A percentile compares a stretch with the other conserved stretches of the same genome.
Conservation (phyloP, 2,888 invertebrate species). For the Microdon myrmicae region DNA sequence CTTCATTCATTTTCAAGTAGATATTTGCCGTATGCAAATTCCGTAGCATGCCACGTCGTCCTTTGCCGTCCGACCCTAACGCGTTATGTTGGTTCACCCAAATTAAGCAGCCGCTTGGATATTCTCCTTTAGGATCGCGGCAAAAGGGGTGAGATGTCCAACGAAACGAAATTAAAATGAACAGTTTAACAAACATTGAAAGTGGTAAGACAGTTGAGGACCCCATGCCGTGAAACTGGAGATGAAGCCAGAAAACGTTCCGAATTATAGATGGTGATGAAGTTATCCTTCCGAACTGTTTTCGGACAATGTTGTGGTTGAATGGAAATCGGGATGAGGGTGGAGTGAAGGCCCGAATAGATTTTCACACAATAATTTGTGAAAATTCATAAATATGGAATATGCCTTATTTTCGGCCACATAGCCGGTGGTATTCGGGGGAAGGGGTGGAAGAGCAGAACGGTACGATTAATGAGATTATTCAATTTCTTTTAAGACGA, state of each 20-base stretch:
- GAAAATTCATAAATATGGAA: slow-evolving; percentile 52
- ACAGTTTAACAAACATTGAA: slow-evolving; percentile 51
- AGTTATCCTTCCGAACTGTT: slow-evolving; percentile 50
- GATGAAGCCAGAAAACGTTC: too few species aligned
- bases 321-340: background rate
- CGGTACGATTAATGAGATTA: slow-evolving; percentile 48
- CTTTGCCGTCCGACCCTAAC: slow-evolving; percentile 7
- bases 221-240: slow-evolving; percentile 47
- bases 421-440: background rate
- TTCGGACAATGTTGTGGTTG: too few species aligned
- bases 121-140: background rate
- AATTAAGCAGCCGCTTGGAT: slow-evolving; percentile 30
- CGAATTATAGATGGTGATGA: too few species aligned
- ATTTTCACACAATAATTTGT: slow-evolving; percentile 45
- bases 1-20: slow-evolving; percentile 47
- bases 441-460: background rate
- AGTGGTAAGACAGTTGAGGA: slow-evolving; percentile 44
- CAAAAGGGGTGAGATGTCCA: slow-evolving; percentile 4
- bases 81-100: slow-evolving; percentile 43
- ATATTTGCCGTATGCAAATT: slow-evolving; percentile 51
- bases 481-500: slow-evolving; percentile 50
- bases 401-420: slow-evolving; percentile 28
- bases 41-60: slow-evolving; percentile 14
- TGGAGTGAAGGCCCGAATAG: slow-evolving; percentile 34
- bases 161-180: slow-evolving; percentile 48